Evolutionary conservation across 2,888 invertebrate genomes (phyloP).

Genomic region (Andrena hattorfiana): DNA sequence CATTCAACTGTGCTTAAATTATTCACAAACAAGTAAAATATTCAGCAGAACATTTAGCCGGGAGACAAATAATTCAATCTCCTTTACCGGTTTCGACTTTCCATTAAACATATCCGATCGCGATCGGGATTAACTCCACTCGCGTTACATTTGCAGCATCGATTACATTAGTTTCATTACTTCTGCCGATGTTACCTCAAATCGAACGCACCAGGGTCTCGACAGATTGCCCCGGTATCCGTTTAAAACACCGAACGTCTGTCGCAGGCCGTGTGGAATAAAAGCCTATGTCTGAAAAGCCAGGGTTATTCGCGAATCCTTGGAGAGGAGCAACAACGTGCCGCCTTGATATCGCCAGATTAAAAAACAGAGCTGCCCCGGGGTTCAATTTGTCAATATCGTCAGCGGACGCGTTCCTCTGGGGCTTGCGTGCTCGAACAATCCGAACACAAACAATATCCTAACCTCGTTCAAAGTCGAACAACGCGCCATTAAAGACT

Average conservation of each 20-base stretch:
- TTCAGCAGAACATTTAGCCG: not conserved
- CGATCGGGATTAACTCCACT: slow-evolving; percentile 1
- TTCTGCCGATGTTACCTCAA: slow-evolving; percentile 20
- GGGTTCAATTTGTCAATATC: slow-evolving; percentile 38
- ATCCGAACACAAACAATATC: slow-evolving; percentile 4
- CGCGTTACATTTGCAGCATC: not conserved
- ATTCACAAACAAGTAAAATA: not conserved
- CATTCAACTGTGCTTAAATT: not conserved
- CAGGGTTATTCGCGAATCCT: slow-evolving; percentile 39
- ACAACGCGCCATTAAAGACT: slow-evolving; percentile 1
- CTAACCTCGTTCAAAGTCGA: not conserved
- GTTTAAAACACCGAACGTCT: slow-evolving; percentile 34
- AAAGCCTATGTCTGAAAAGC: slow-evolving; percentile 14
- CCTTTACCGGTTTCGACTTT: not conserved
- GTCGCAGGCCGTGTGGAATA: slow-evolving; percentile 18
- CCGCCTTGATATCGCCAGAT: slow-evolving; percentile 25
- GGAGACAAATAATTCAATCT: not conserved
- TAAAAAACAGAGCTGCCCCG: not conserved
- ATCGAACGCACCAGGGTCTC: slow-evolving; percentile 7
- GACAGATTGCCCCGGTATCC: slow-evolving; percentile 18
- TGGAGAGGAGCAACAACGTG: slow-evolving; percentile 11
- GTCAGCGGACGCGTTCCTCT: not conserved
- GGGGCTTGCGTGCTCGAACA: slow-evolving; percentile 10
- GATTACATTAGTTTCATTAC: slow-evolving; percentile 26
- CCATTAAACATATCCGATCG: not conserved